Evolutionary conservation across 2,113 vertebrate genomes (phyloP).

Genomic region (Tachysurus fulvidraco): DNA sequence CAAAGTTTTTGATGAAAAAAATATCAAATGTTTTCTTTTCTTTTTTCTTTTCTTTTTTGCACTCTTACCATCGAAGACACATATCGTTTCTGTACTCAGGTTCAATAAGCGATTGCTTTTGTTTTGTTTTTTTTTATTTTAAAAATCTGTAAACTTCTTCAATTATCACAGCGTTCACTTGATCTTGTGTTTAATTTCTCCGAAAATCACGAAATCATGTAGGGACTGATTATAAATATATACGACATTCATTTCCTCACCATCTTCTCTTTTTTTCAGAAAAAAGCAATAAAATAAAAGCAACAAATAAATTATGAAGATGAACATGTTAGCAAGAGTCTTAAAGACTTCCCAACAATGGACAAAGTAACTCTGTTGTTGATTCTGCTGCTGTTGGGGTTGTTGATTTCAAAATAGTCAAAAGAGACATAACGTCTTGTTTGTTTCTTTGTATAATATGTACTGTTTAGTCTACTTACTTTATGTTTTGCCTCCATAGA

Average conservation of each 20-base stretch:
- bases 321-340: background rate
- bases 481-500: background rate
- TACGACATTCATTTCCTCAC: background rate
- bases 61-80: no score
- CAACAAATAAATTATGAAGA: background rate
- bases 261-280: background rate
- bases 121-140: no score
- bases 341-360: background rate
- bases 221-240: background rate
- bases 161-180: no score
- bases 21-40: no score
- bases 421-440: background rate
- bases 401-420: background rate
- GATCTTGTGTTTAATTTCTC: no score
- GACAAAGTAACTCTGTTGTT: background rate
- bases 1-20: no score
- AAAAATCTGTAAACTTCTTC: no score
- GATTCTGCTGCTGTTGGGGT: background rate
- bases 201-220: no score
- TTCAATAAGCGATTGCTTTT: no score
- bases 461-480: background rate
- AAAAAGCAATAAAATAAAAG: no score
- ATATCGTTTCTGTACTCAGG: no score
- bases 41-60: no score
- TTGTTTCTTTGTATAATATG: background rate